Conservation (phyloP, 2,888 invertebrate species). For the Palloptera scutellata region DNA sequence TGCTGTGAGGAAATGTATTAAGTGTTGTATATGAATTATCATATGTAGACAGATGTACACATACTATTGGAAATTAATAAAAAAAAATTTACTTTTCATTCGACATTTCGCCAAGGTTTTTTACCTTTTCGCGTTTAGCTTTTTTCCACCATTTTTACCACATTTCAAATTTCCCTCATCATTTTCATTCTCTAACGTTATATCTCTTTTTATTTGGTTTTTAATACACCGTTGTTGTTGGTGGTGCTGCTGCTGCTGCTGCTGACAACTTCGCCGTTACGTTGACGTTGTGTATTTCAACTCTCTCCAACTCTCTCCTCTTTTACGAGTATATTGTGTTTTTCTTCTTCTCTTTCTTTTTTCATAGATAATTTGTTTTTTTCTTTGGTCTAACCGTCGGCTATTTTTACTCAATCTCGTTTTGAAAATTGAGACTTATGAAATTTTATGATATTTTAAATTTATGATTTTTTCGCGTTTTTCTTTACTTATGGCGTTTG, state of each 20-base stretch:
- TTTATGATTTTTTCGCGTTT: constrained; percentile 29
- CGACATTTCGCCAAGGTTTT: constrained; percentile 26
- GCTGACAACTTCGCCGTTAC: too few relatives aligned
- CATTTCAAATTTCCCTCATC: constrained; percentile 17
- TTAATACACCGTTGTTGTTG: background rate
- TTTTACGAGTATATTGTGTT: background rate
- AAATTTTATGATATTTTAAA: constrained; percentile 33
- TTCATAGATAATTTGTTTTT: background rate
- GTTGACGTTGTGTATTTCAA: too few relatives aligned
- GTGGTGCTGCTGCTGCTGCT: too few relatives aligned
- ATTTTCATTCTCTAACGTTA: background rate
- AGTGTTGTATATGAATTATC: too few relatives aligned
- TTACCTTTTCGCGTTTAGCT: background rate
- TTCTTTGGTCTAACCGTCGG: constrained; percentile 21
- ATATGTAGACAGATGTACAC: too few relatives aligned
- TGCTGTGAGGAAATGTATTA: too few relatives aligned
- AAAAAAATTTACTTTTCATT: constrained; percentile 29
- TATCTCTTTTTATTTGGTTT: constrained; percentile 1
- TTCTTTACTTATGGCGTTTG: background rate
- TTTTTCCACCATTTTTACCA: background rate
- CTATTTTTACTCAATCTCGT: constrained; percentile 33
- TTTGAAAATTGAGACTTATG: constrained; percentile 29
- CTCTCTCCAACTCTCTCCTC: constrained; percentile 4
- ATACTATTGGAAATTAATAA: too few relatives aligned
- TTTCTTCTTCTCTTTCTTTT: constrained; percentile 13